Evolutionary conservation across 2,797 vertebrate species (phyloP).

Genomic region (Nannoperca obscura): DNA sequence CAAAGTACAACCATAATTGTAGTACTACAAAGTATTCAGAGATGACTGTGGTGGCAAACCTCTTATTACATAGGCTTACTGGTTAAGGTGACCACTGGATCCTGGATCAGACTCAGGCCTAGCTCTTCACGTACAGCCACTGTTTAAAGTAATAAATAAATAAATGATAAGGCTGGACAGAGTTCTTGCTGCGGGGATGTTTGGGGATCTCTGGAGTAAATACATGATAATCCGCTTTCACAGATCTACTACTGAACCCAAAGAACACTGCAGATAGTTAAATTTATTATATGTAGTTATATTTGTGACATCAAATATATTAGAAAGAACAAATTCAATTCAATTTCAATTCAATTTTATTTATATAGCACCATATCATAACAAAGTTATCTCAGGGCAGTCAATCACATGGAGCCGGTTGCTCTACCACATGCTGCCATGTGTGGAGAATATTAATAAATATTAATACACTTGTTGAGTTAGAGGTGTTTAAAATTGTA

Average conservation of each 20-base stretch:
- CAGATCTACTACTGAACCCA: slow-evolving; percentile 29
- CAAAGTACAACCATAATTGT: not conserved
- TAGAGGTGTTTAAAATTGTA: not conserved
- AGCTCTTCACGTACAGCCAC: slow-evolving; percentile 16
- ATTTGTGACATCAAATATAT: not conserved
- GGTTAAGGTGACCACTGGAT: slow-evolving; percentile 16
- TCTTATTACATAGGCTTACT: slow-evolving; percentile 1
- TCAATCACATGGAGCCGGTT: no score
- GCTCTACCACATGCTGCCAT: no score
- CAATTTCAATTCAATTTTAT: no score
- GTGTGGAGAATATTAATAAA: not conserved
- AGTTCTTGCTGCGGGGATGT: slow-evolving; percentile 32
- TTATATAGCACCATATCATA: no score
- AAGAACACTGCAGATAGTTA: not conserved
- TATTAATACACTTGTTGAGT: not conserved
- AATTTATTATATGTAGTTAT: not conserved
- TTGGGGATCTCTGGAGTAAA: slow-evolving; percentile 42
- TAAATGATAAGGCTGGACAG: not conserved
- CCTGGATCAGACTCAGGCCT: slow-evolving; percentile 7
- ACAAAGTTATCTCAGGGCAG: no score
- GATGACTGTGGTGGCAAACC: not conserved
- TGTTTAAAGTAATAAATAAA: slow-evolving; percentile 26
- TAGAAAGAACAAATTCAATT: not conserved
- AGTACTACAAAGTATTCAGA: slow-evolving; percentile 14
- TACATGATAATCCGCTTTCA: slow-evolving; percentile 37